These are phyloP conservation scores for Stomatorhinus walkeri DNA, from an alignment of 2,797 vertebrate genomes.

Conservation along the genomic window DNA sequence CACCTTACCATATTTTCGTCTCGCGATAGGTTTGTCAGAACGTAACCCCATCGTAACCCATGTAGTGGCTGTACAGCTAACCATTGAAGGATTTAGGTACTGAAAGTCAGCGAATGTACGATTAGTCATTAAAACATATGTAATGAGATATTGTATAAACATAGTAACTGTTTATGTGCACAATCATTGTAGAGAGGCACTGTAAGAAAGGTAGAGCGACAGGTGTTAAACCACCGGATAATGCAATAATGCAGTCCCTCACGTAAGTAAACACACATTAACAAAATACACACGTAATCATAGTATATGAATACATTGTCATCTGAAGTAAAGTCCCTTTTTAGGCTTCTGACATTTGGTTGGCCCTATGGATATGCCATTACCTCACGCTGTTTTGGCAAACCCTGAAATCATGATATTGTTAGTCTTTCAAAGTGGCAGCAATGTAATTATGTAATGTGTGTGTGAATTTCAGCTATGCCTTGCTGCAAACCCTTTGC, in stretches of 20 bases:
- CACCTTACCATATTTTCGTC: background rate
- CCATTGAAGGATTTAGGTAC: background rate
- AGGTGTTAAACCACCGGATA: background rate
- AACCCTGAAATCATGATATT: background rate
- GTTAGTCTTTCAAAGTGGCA: background rate
- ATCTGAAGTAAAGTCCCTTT: background rate
- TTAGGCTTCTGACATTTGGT: background rate
- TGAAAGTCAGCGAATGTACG: background rate
- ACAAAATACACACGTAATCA: background rate
- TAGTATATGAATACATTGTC: background rate
- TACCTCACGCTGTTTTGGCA: background rate
- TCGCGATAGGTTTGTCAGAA: background rate
- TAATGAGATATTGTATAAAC: background rate
- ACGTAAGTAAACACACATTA: background rate
- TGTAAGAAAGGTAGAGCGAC: background rate
- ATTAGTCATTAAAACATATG: background rate
- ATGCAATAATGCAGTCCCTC: background rate
- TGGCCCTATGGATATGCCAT: background rate
- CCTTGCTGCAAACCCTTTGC: background rate
- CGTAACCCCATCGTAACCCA: background rate
- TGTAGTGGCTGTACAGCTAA: background rate
- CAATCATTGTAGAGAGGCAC: background rate
- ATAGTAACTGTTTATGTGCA: background rate
- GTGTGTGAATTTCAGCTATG: background rate
- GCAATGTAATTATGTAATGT: background rate